Percentiles rank a stretch among this genome's conserved stretches.
phyloP scores from a whole-genome alignment of 2,113 vertebrate genomes.

The Brevimyrus niger region DNA sequence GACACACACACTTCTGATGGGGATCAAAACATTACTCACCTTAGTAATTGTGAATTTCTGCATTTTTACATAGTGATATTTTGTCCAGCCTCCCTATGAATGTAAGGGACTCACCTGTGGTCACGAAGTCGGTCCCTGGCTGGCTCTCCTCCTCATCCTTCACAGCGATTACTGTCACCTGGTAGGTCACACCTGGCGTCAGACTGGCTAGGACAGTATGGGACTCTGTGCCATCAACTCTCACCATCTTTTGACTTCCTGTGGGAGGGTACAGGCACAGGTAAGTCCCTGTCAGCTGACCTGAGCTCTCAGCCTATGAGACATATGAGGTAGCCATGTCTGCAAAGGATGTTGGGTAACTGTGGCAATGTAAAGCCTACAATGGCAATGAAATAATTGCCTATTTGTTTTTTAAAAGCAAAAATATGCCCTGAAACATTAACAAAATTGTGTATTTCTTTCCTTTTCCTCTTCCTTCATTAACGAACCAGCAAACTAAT shows the following conservation, averaged over 20 bases:
- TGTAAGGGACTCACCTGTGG: slow-evolving; percentile 68
- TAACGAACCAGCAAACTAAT: neutral
- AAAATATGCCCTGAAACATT: neutral
- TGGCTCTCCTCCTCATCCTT: slow-evolving; percentile 86
- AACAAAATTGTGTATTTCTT: neutral
- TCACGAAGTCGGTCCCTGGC: slow-evolving; percentile 72
- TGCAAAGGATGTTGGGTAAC: neutral
- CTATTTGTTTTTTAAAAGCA: neutral
- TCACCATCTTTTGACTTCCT: slow-evolving; percentile 71
- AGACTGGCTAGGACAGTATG: slow-evolving; percentile 69
- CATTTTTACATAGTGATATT: neutral
- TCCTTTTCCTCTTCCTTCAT: neutral
- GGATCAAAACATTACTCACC: neutral
- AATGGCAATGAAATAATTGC: neutral
- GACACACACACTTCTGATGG: neutral
- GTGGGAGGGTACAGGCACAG: slow-evolving; percentile 18
- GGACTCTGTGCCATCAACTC: slow-evolving; percentile 67
- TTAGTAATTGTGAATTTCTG: neutral
- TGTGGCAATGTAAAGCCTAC: neutral
- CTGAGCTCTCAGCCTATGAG: neutral
- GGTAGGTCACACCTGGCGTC: slow-evolving; percentile 76
- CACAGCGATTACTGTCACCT: slow-evolving; percentile 71
- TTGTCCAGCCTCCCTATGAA: neutral
- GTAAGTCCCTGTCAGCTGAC: neutral
- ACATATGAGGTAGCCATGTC: neutral